These are phyloP conservation scores for Mythimna ferrago DNA, from an alignment of 2,888 invertebrate genomes.

Conservation along the genomic window DNA sequence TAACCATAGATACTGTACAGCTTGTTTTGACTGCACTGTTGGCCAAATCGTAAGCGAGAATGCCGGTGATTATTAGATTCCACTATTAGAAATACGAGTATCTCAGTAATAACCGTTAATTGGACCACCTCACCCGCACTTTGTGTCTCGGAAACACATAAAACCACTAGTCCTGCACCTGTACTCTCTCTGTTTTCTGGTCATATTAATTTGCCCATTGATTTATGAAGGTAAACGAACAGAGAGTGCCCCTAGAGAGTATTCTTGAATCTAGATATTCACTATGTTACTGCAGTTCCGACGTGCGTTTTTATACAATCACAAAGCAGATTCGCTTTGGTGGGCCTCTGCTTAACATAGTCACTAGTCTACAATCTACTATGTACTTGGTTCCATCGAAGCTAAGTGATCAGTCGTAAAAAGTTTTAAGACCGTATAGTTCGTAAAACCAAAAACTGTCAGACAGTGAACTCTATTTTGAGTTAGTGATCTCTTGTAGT, in stretches of 20 bases:
- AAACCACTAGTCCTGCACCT: neutral
- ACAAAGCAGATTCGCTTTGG: too few species aligned
- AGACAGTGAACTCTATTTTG: conserved; percentile 16
- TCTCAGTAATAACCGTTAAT: too few species aligned
- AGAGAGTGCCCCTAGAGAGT: neutral
- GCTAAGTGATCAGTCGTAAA: conserved; percentile 27
- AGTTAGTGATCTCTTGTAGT: conserved; percentile 1
- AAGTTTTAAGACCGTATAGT: conserved; percentile 29
- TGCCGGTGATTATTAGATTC: too few species aligned
- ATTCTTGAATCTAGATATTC: neutral
- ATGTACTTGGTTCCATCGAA: conserved; percentile 16
- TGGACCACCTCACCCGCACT: too few species aligned
- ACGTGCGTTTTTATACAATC: neutral
- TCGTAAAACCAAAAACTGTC: conserved; percentile 16
- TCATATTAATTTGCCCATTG: neutral
- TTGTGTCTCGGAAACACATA: too few species aligned
- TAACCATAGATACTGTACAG: conserved; percentile 27
- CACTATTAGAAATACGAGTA: too few species aligned
- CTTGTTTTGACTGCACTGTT: neutral
- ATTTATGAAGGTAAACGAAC: neutral
- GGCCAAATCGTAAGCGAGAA: neutral
- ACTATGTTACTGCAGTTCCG: neutral
- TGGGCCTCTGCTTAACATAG: neutral
- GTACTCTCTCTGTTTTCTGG: neutral
- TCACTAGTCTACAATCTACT: neutral